A percentile compares a stretch with the other conserved stretches of the same genome.
These are phyloP conservation scores for Lonchura striata DNA, from an alignment of 2,113 vertebrate species.

Conservation along the genomic window DNA sequence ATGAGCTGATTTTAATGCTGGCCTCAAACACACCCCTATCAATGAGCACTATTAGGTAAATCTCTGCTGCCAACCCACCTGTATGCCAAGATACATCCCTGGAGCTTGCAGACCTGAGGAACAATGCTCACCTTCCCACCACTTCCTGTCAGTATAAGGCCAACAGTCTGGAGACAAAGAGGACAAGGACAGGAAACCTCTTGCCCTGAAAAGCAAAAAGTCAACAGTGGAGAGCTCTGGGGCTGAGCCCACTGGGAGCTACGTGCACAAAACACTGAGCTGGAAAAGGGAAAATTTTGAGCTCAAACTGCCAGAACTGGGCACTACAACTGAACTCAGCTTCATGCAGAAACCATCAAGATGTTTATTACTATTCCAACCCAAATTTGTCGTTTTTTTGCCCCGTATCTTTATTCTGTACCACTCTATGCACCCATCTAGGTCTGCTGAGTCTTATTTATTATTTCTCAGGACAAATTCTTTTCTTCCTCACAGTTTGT, in stretches of 20 bases:
- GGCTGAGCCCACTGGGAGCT: background rate
- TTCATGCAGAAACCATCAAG: background rate
- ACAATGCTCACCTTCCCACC: background rate
- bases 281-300: background rate
- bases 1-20: background rate
- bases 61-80: background rate
- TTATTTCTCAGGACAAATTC: background rate
- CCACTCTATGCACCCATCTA: background rate
- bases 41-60: background rate
- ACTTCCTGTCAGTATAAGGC: background rate
- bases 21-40: background rate
- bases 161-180: background rate
- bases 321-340: background rate
- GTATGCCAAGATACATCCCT: background rate
- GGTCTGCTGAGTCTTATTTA: background rate
- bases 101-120: background rate
- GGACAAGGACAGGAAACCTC: background rate
- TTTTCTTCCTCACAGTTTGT: background rate
- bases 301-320: background rate
- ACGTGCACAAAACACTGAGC: rapidly evolving
- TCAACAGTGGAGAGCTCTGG: background rate
- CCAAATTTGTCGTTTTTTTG: background rate
- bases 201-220: background rate
- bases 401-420: background rate
- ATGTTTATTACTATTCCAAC: background rate